These are phyloP conservation scores for Euwallacea similis DNA, from an alignment of 1,140 invertebrate genomes.

Conservation along the genomic window DNA sequence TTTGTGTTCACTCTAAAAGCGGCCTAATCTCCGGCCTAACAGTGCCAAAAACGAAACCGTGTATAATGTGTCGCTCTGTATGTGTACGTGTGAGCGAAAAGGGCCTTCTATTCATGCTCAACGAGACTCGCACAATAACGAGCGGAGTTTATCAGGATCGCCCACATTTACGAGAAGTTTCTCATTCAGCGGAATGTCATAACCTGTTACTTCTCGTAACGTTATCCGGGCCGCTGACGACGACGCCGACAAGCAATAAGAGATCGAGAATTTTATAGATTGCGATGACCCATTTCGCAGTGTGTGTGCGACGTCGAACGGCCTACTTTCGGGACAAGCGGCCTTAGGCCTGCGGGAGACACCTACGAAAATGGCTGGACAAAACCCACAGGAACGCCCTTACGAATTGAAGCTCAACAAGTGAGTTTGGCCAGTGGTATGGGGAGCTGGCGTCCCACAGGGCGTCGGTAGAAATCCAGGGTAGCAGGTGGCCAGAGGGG, in stretches of 20 bases:
- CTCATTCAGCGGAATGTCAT: constrained; percentile 8
- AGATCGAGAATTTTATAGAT: constrained; percentile 35
- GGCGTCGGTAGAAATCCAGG: constrained; percentile 29
- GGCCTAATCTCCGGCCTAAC: too few species aligned
- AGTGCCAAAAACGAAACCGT: too few species aligned
- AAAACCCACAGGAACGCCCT: too few species aligned
- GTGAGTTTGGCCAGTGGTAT: background rate
- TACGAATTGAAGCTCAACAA: background rate
- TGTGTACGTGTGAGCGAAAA: too few species aligned
- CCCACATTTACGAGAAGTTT: constrained; percentile 8
- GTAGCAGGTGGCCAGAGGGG: constrained; percentile 25
- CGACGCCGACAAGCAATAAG: constrained; percentile 24
- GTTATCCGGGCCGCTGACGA: constrained; percentile 13
- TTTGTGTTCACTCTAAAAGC: too few species aligned
- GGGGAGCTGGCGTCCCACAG: background rate
- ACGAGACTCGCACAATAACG: background rate
- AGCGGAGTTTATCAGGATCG: constrained; percentile 5
- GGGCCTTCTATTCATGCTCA: too few species aligned
- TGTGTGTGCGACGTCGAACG: constrained; percentile 9
- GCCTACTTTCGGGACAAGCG: constrained; percentile 13
- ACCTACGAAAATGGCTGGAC: background rate
- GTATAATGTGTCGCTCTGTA: too few species aligned
- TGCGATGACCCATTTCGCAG: constrained; percentile 32
- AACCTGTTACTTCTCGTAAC: constrained; percentile 26
- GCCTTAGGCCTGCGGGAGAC: background rate